Evolutionary conservation across 2,113 vertebrate species (phyloP), one percentile per base, ranked within the genome.

Genomic region (Anoplopoma fimbria): DNA sequence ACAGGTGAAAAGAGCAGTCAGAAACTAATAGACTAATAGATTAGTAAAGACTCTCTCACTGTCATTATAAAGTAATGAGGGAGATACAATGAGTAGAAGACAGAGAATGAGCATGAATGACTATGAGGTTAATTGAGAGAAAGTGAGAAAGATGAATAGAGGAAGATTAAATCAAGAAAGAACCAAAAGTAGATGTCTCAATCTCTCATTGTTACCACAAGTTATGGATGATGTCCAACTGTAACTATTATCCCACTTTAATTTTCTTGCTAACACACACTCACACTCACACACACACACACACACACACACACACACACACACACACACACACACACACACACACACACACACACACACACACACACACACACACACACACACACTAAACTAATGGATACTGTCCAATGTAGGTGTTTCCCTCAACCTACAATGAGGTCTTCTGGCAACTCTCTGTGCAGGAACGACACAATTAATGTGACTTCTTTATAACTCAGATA

Each of bases 131-230:
- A 45, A 83, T 17, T 76, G 55, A 76, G 58, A 79, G 65, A 75
- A 55, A 51, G 2, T 12, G 49, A 80, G 63, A 51, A 67, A 82
- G 72, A 84, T 8, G 27, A 81, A 77, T 86, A 72, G 53, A 36
- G 73, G 51, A 47, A 29, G 75, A 58, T 1, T 23, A 12, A 81
- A 74, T 75, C 58, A 9, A 87, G 75, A 72, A 14, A 70, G 60
- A 80, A 55, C 63, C 60, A 67, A 82, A 82, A 71, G 40, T 1
- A 42, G 42, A 75, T 5, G 51, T 70, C 57, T 79, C 77, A 25
- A 58, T 57, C 62, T 82, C 34, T 77, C 70, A 77, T 53, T 83
- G 72, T 69, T 70, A 29, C 58, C 21, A 38, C 25, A 70, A n/a
- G 64, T 78, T 69, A 76, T 73, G 63, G 78, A 87, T 75, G 68